Evolutionary conservation across 2,113 vertebrate species (phyloP).

Genomic region (Ailurus styani): DNA sequence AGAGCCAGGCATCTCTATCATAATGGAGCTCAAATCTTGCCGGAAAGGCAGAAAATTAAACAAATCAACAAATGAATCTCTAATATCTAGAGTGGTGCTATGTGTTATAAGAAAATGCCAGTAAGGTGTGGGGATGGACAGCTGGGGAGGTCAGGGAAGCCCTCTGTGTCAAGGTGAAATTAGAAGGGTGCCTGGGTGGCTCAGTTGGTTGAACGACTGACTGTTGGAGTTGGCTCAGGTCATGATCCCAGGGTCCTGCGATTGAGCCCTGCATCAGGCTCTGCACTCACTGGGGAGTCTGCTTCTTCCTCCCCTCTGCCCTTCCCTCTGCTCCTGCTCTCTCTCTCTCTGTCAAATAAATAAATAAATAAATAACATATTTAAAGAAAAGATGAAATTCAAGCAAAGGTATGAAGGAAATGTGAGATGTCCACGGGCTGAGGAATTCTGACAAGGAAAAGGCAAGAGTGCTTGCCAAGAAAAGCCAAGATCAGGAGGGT

Average conservation of each 20-base stretch:
- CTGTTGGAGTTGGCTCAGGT: background rate
- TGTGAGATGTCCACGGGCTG: background rate
- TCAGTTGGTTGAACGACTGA: background rate
- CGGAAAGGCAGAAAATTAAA: background rate
- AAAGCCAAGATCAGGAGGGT: background rate
- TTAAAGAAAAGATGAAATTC: background rate
- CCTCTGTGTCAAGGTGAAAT: background rate
- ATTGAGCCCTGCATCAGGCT: background rate
- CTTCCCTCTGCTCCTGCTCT: background rate
- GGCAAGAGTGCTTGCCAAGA: background rate
- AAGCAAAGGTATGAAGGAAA: background rate
- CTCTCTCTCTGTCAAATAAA: background rate
- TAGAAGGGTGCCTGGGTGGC: background rate
- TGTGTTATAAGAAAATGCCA: background rate
- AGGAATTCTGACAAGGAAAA: background rate
- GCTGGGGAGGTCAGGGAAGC: background rate
- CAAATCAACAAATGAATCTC: background rate
- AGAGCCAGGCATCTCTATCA: background rate
- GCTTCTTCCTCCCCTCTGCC: background rate
- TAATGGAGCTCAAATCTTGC: background rate
- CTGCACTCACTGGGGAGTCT: background rate
- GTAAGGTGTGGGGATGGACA: rapidly evolving
- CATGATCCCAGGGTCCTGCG: background rate
- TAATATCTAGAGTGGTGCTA: too few species aligned
- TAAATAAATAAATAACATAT: too few species aligned